Base-by-base conservation (phyloP, 2,113 vertebrate genomes). In the Forbesichthys agassizii region DNA sequence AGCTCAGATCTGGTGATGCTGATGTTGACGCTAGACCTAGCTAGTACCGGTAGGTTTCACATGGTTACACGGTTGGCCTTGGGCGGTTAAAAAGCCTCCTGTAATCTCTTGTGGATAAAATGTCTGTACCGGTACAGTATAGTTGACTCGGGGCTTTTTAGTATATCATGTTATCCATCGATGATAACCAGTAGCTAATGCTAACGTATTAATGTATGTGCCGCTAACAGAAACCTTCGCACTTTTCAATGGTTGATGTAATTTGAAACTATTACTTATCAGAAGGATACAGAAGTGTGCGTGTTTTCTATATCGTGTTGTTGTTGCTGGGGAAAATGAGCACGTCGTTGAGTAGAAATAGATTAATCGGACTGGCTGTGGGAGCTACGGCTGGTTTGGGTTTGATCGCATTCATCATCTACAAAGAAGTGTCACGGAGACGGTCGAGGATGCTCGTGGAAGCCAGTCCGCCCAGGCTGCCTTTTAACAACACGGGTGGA, bases 351-450 rank as follows among this genome's bases (percentile, higher is more conserved):
- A 88, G 91, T 0, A 89, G 81, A 61, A 88, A 49, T 64, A 74
- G 85, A 1, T 12, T 85, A 9, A 73, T 93, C 16, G 89, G 89
- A 10, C 78, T 93, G 0, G 86, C 88, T 0, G 72, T 91, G 1
- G 89, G 89, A 48, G 89, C 88, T 1, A 84, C 91, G 0, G 83
- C 89, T 12, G 90, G 90, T 1, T 67, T 90, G 57, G 89, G 90
- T 1, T 11, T 93, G 65, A 77, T 92, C 3, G 82, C 88, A 2
- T 77, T 90, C 47, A 67, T 93, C 0, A 61, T 93, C 1, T 90
- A 88, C 69, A 77, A 78, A 66, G 87, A 91, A 60, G 27, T 87
- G 12, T 33, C 18, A 7, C 27, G 56, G 18, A 58, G 56, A 11
- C 8, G 27, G 56, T 33, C 20, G 80, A 64, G 87, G 85, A 48